Evolutionary conservation across 2,888 invertebrate genomes (phyloP).

Genomic region (Drosophila sordidula): DNA sequence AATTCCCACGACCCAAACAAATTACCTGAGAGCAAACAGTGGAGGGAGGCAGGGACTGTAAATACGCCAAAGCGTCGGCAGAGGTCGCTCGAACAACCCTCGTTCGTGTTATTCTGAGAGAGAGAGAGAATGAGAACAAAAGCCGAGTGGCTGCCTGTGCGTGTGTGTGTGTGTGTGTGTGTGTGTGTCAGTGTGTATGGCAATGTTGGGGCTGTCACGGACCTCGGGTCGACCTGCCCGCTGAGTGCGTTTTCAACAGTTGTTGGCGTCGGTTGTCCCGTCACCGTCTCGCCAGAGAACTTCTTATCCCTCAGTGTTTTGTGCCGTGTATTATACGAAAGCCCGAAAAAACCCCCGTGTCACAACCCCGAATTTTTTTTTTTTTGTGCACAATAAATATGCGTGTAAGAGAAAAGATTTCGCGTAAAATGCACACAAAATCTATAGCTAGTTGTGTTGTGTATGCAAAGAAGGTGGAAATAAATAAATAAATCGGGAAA

Average conservation of each 20-base stretch:
- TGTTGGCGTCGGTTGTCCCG: conserved; percentile 74
- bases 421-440: conserved; percentile 45
- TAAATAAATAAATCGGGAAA: conserved; percentile 36
- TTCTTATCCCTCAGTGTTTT: conserved; percentile 35
- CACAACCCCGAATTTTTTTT: conserved; percentile 31
- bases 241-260: conserved; percentile 72
- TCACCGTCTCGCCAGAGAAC: conserved; percentile 50
- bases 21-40: conserved; percentile 44
- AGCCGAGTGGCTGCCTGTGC: conserved; percentile 31
- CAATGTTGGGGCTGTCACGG: conserved; percentile 48
- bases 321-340: conserved; percentile 49
- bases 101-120: conserved; percentile 41
- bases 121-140: conserved; percentile 29
- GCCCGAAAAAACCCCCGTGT: conserved; percentile 21
- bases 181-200: conserved; percentile 7
- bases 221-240: conserved; percentile 54
- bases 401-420: conserved; percentile 17
- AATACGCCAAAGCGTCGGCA: conserved; percentile 40
- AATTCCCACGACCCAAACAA: conserved; percentile 68
- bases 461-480: conserved; percentile 31
- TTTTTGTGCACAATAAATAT: conserved; percentile 39
- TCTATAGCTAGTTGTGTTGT: conserved; percentile 29
- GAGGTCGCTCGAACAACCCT: conserved; percentile 55
- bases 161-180: conserved; percentile 4
- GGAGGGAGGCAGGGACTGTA: conserved; percentile 15